A percentile compares a stretch with the other conserved stretches of the same genome.
Evolutionary conservation across 2,113 vertebrate genomes (phyloP).

Genomic region (Sminthopsis crassicaudata): DNA sequence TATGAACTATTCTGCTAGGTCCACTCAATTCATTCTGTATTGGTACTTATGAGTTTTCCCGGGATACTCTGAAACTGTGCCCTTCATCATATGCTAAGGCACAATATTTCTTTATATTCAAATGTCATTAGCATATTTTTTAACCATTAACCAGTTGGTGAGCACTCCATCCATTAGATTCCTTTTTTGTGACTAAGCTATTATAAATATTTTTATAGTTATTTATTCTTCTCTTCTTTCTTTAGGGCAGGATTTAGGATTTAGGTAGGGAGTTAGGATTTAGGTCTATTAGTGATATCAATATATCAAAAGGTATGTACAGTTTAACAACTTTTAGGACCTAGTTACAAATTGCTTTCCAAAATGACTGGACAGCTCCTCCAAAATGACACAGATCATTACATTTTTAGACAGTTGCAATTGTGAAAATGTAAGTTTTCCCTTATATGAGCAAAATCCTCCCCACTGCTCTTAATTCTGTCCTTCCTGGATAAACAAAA

Average conservation of each 20-base stretch:
- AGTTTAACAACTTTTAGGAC: not conserved
- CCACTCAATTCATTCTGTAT: not conserved
- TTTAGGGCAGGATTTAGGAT: not conserved
- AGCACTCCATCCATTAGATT: not conserved
- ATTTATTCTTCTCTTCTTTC: not conserved
- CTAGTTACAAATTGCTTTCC: not conserved
- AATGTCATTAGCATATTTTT: not conserved
- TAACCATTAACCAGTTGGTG: not conserved
- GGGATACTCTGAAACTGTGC: not conserved
- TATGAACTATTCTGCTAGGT: not conserved
- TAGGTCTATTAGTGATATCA: not conserved
- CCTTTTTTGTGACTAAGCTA: not conserved
- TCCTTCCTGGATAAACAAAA: not conserved
- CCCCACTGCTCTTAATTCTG: not conserved
- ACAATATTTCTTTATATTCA: not conserved
- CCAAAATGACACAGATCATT: not conserved
- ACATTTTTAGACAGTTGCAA: not conserved
- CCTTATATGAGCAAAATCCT: not conserved
- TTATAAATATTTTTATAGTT: not conserved
- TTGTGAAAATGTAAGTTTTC: not conserved
- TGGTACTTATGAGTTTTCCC: not conserved
- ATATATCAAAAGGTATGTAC: not conserved
- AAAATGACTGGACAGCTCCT: not conserved
- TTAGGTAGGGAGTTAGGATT: not conserved
- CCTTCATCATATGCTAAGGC: not conserved